Base-by-base conservation (phyloP, 2,797 vertebrate genomes). In the Heteromormyrus szaboi region DNA sequence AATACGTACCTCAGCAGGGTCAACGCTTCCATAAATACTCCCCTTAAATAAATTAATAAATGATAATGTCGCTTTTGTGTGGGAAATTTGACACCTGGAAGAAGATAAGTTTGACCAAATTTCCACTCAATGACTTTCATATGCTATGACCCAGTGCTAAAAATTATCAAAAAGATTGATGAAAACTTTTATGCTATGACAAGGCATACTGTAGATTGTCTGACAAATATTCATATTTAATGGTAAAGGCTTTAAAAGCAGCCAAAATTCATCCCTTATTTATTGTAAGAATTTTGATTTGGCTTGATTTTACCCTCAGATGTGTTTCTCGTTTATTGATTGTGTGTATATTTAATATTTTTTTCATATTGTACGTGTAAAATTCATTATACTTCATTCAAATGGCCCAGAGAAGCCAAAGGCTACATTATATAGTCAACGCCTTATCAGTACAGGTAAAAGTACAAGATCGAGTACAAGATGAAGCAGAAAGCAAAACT, bases 11-110 rank as follows among this genome's bases (percentile, higher is more conserved):
- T 72, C 29, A 25, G 48, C 5, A 11, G 2, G 8, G 17, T 37
- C 17, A 68, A 5, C 25, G 2, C 29, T 8, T 9, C 6, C n/a
- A 53, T 89, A 89, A 89, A 86, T 89, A 86, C 83, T 65, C 56
- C 14, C 22, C 37, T 50, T 72, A 48, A 48, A 14, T 72, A 48
- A 50, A 50, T 33, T 54, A 44, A 68, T 41, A 72, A 50, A 68
- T 68, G 56, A 85, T 85, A 50, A 46, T 53, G 59, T 9, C 22
- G 72, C 44, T 81, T 68, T 65, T 4, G 88, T 41, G 59, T 89
- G 88, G 62, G 88, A 86, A 89, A 72, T 86, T 25, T 14, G 85
- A 54, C 62, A 37, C 19, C 84, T 86, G 84, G 4, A 22, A 17
- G 25, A 44, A 22, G 85, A 51, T 84, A 68, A 46, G 8, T 41